These are phyloP conservation scores for Ptychochromis oligacanthus DNA, from an alignment of 2,113 vertebrate species.

Conservation along the genomic window DNA sequence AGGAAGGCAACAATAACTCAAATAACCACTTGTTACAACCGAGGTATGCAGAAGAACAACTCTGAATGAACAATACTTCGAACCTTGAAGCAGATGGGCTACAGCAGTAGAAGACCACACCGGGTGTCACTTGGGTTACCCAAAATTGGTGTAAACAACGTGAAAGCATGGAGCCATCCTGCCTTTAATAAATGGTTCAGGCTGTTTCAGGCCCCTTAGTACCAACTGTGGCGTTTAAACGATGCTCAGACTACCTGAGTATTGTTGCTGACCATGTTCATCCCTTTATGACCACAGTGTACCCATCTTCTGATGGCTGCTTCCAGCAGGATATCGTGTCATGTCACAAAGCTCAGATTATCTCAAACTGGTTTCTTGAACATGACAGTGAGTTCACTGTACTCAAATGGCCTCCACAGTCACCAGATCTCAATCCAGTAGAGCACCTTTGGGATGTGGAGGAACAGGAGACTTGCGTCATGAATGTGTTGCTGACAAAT, in stretches of 20 bases:
- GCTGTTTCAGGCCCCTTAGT: accelerated
- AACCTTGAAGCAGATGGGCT: too few species aligned
- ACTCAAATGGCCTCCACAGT: not conserved
- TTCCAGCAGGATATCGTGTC: not conserved
- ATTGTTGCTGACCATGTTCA: not conserved
- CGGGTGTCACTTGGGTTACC: too few species aligned
- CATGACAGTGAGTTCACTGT: accelerated
- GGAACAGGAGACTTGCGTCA: not conserved
- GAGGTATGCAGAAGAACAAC: too few species aligned
- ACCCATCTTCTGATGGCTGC: not conserved
- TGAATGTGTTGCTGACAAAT: too few species aligned
- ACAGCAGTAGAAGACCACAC: too few species aligned
- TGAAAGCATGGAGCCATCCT: not conserved
- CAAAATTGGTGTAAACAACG: not conserved
- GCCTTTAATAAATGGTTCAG: not conserved
- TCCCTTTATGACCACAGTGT: not conserved
- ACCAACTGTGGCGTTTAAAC: not conserved
- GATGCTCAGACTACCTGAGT: not conserved
- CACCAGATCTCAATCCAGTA: too few species aligned
- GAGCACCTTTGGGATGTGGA: too few species aligned
- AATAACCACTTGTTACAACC: too few species aligned
- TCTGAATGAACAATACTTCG: too few species aligned
- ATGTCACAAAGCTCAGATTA: not conserved
- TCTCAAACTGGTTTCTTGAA: not conserved
- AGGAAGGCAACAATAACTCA: too few species aligned